These are phyloP conservation scores for Babylonia areolata DNA, from an alignment of 1,140 invertebrate genomes.

Conservation along the genomic window DNA sequence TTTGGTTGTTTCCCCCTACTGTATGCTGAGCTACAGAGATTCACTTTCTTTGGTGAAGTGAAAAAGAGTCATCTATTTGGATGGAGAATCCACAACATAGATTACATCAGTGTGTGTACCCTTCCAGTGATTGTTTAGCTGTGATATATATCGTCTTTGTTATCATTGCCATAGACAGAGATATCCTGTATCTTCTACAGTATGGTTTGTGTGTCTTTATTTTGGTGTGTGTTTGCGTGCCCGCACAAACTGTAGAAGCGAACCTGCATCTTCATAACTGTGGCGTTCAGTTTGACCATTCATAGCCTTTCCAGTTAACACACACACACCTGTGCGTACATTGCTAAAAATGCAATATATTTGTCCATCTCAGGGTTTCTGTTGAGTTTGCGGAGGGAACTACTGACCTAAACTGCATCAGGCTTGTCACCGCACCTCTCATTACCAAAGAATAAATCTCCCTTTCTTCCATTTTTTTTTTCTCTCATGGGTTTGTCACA, in stretches of 20 bases:
- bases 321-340: not conserved
- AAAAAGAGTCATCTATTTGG: too few species aligned
- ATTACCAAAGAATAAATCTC: not conserved
- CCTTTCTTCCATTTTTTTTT: too few species aligned
- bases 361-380: not conserved
- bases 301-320: not conserved
- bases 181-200: not conserved
- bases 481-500: not conserved
- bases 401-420: not conserved
- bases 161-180: not conserved
- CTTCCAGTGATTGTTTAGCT: not conserved
- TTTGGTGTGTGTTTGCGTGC: not conserved
- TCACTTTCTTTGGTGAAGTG: not conserved
- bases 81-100: not conserved
- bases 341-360: conserved; percentile 8
- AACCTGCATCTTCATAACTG: not conserved
- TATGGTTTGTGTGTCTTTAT: not conserved
- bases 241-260: not conserved
- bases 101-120: not conserved
- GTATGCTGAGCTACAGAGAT: not conserved
- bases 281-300: not conserved
- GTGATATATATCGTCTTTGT: conserved; percentile 2
- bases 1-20: not conserved
- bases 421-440: not conserved
- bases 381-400: not conserved